Evolutionary conservation across 2,888 invertebrate species (phyloP).

Genomic region (Muscina levida): DNA sequence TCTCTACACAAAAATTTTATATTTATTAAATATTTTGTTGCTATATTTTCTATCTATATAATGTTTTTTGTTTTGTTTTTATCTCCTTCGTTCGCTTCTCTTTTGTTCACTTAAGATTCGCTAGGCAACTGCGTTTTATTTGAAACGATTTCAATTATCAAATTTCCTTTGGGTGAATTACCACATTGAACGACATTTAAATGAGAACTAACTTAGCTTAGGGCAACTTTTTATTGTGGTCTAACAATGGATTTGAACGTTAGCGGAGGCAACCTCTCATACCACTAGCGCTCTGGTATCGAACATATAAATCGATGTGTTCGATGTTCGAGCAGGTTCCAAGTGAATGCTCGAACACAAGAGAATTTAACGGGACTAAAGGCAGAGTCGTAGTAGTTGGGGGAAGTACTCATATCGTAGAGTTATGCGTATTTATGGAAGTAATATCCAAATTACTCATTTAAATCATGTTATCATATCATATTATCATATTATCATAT

Average conservation of each 20-base stretch:
- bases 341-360: constrained; percentile 4
- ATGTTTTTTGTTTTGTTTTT: constrained; percentile 20
- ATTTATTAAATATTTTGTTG: constrained; percentile 2
- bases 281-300: constrained; percentile 1
- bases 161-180: constrained; percentile 1
- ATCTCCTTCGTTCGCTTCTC: neutral
- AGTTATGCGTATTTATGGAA: no score
- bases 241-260: constrained; percentile 34
- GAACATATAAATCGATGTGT: constrained; percentile 36
- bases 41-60: constrained; percentile 21
- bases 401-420: no score
- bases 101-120: neutral
- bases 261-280: constrained; percentile 36
- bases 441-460: no score
- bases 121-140: constrained; percentile 12
- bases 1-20: constrained; percentile 20
- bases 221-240: constrained; percentile 53
- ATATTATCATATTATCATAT: no score
- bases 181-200: constrained; percentile 53
- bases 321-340: constrained; percentile 45
- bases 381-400: no score
- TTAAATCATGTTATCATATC: no score
- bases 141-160: constrained; percentile 2
- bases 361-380: neutral
- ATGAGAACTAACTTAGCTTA: constrained; percentile 53